Base-by-base conservation (phyloP, 2,113 vertebrate species). In the Montifringilla adamsi region DNA sequence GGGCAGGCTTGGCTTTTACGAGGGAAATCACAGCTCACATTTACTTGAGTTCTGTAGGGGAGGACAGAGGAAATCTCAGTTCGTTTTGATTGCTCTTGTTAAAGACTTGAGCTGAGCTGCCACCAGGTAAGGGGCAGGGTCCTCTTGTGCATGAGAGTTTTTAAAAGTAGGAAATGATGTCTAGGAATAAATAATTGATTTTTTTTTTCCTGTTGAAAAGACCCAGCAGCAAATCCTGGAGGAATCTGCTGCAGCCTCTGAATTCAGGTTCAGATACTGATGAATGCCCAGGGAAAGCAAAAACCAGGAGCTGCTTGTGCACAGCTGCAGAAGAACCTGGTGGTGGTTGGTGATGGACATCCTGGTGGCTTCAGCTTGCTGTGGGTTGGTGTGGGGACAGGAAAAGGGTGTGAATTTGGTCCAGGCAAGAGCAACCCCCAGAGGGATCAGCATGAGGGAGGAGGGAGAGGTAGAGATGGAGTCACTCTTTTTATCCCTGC, bases 51-150 rank as follows among this genome's bases (percentile, higher is more conserved):
- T 53, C 50, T 70, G 43, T 5, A 18, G 22, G 13, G 66, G 6
- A 58, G 16, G 4, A 9, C 18, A 23, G n/a, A 39, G 69, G 59
- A 67, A 44, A 67, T n/a, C 0, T n/a, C 0, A 30, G 15, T 39
- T 77, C 23, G 2, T 84, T 72, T 66, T 55, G 30, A 15, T 15
- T 53, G 21, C 41, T 56, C 23, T 78, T 0, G 0, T 21, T 55
- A 1, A 27, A 72, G 18, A 4, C 81, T 30, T 0, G 3, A 91
- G 75, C 79, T 68, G 39, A 82, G 62, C 58, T 86, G 60, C 43
- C n/a, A 11, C 50, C 35, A 26, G 47, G 9, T 50, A 21, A 52
- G 56, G 58, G 28, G 26, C 19, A 74, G 13, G 21, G 6, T 63
- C 24, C 43, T 75, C 35, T 41, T 39, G 14, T 26, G 6, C 26